A percentile compares a stretch with the other conserved stretches of the same genome.
These are phyloP conservation scores for Pammene aurita DNA, from an alignment of 2,888 invertebrate species.

Conservation along the genomic window DNA sequence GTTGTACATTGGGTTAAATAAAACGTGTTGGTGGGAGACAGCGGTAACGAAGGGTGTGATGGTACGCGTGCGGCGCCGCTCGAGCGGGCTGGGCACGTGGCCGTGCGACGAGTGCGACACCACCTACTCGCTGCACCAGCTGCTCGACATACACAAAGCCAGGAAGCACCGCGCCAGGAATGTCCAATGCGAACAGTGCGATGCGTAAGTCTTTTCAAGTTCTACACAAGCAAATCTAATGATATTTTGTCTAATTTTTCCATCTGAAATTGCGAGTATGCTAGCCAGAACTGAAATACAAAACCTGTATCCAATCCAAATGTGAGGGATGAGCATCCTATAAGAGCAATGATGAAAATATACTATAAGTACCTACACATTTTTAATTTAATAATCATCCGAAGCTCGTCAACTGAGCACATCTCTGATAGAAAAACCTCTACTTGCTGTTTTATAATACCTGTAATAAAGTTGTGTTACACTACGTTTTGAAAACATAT, in stretches of 20 bases:
- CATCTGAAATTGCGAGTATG: too few species aligned
- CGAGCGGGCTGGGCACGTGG: slow-evolving; percentile 53
- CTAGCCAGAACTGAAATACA: too few species aligned
- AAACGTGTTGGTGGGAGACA: slow-evolving; percentile 53
- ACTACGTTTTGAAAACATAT: too few species aligned
- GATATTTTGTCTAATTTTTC: background rate
- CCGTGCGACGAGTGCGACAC: slow-evolving; percentile 88
- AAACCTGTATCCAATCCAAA: background rate
- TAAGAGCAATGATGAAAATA: background rate
- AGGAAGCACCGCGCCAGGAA: slow-evolving; percentile 85
- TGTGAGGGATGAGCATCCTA: background rate
- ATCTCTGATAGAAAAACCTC: background rate
- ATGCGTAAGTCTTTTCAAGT: slow-evolving; percentile 57
- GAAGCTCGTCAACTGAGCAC: background rate
- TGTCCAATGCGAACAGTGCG: slow-evolving; percentile 80
- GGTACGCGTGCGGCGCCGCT: slow-evolving; percentile 26
- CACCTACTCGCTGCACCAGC: slow-evolving; percentile 87
- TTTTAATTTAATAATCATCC: too few species aligned
- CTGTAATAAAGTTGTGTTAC: background rate
- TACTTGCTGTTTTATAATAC: too few species aligned
- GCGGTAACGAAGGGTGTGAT: slow-evolving; percentile 51
- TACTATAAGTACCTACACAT: too few species aligned
- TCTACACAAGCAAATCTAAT: background rate
- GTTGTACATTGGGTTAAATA: slow-evolving; percentile 14
- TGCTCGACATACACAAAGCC: slow-evolving; percentile 86